Conservation (phyloP, 2,888 invertebrate genomes). For the Pristionchus entomophagus region DNA sequence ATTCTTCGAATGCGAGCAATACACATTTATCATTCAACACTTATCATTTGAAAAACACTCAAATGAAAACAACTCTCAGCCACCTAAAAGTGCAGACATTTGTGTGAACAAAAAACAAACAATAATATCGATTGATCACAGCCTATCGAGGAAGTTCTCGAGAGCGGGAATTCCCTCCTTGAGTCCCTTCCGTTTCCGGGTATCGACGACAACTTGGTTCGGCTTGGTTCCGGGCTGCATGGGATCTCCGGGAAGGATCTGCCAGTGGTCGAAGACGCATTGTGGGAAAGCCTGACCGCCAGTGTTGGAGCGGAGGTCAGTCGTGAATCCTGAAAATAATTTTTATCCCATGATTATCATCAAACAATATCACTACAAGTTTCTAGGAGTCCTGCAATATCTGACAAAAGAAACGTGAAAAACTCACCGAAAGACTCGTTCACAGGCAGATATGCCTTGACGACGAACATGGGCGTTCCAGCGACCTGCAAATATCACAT, state of each 20-base stretch:
- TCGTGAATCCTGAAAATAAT: conserved; percentile 88
- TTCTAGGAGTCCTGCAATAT: too few relatives aligned
- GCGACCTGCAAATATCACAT: conserved; percentile 82
- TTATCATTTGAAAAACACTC: too few relatives aligned
- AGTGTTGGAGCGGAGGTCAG: conserved; percentile 93
- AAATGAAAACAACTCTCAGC: too few relatives aligned
- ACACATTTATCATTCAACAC: too few relatives aligned
- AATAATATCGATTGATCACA: too few relatives aligned
- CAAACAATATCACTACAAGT: too few relatives aligned
- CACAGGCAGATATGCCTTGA: conserved; percentile 84
- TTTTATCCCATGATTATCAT: too few relatives aligned
- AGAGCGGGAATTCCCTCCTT: conserved; percentile 82
- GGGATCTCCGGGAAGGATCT: conserved; percentile 94
- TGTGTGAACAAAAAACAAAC: too few relatives aligned
- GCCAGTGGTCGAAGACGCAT: conserved; percentile 99
- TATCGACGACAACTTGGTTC: conserved; percentile 82
- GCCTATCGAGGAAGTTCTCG: too few relatives aligned
- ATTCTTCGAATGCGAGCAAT: too few relatives aligned
- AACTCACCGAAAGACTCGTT: conserved; percentile 95
- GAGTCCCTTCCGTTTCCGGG: conserved; percentile 97
- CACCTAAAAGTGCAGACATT: too few relatives aligned
- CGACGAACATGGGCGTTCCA: conserved; percentile 90
- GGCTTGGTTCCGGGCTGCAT: conserved; percentile 81
- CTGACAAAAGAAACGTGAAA: conserved; percentile 66
- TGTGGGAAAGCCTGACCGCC: conserved; percentile 85